Conservation (phyloP, 2,888 invertebrate genomes). For the Andrena bicolor region DNA sequence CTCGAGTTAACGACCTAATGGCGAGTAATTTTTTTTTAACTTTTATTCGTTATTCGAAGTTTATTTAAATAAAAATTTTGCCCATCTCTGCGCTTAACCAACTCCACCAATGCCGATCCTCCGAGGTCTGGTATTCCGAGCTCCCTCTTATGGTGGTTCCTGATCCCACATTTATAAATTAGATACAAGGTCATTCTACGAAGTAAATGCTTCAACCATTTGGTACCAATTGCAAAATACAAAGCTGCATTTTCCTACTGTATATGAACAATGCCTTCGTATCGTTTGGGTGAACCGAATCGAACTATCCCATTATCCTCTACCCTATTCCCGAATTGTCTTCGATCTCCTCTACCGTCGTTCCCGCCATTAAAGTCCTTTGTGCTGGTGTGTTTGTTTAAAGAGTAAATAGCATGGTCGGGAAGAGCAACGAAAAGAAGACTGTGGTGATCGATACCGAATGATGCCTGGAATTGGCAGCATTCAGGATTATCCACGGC, state of each 20-base stretch:
- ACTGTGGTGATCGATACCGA: conserved; percentile 54
- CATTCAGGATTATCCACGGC: conserved; percentile 76
- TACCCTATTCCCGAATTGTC: not conserved
- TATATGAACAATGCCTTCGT: not conserved
- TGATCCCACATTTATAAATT: not conserved
- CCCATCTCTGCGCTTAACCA: too few species aligned
- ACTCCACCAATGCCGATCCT: too few species aligned
- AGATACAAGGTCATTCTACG: not conserved
- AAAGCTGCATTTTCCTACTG: not conserved
- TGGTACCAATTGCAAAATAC: conserved; percentile 28
- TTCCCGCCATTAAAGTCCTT: conserved; percentile 15
- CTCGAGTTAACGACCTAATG: too few species aligned
- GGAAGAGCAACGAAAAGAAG: conserved; percentile 64
- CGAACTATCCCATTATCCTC: not conserved
- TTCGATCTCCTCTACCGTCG: conserved; percentile 3
- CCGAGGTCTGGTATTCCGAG: too few species aligned
- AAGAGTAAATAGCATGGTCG: conserved; percentile 27
- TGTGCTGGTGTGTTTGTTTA: conserved; percentile 40
- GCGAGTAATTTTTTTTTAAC: too few species aligned
- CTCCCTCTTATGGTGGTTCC: too few species aligned
- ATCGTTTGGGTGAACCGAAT: conserved; percentile 4
- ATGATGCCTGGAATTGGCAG: conserved; percentile 68
- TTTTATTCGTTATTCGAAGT: too few species aligned
- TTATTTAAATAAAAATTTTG: too few species aligned
- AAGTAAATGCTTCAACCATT: not conserved